phyloP scores from a whole-genome alignment of 2,888 invertebrate species.

The Phytoseiulus persimilis region DNA sequence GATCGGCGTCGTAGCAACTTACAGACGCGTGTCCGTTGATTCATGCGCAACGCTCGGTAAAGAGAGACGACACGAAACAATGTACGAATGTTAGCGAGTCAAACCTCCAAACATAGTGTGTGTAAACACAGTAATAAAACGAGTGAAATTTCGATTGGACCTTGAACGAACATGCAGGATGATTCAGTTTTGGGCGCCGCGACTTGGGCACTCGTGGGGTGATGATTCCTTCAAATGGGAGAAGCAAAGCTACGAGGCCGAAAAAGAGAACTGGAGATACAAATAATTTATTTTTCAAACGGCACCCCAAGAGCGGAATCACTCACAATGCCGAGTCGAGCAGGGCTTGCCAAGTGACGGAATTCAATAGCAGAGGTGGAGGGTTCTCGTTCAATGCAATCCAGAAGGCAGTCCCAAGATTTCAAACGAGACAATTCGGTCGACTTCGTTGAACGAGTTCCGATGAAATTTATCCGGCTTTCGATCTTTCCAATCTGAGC shows the following conservation, averaged over 20 bases:
- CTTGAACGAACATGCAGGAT: not conserved
- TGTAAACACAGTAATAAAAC: not conserved
- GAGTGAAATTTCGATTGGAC: not conserved
- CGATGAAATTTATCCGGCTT: not conserved
- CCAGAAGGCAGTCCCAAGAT: no score
- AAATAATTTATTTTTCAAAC: not conserved
- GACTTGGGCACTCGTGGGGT: not conserved
- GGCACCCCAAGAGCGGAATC: not conserved
- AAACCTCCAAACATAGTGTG: not conserved
- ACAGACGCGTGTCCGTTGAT: no score
- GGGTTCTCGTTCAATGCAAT: no score
- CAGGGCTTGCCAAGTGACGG: no score
- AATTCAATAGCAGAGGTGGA: no score
- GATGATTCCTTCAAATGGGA: not conserved
- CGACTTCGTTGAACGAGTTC: no score
- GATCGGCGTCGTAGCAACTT: no score
- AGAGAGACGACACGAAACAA: no score
- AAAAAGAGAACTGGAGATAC: not conserved
- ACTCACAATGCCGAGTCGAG: not conserved
- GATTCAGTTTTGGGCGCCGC: not conserved
- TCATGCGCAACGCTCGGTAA: no score
- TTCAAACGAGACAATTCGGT: no score
- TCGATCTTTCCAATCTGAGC: not conserved
- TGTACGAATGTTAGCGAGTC: no score
- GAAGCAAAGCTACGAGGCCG: no score